phyloP scores from a whole-genome alignment of 2,113 vertebrate genomes.

The Malurus elegans region DNA sequence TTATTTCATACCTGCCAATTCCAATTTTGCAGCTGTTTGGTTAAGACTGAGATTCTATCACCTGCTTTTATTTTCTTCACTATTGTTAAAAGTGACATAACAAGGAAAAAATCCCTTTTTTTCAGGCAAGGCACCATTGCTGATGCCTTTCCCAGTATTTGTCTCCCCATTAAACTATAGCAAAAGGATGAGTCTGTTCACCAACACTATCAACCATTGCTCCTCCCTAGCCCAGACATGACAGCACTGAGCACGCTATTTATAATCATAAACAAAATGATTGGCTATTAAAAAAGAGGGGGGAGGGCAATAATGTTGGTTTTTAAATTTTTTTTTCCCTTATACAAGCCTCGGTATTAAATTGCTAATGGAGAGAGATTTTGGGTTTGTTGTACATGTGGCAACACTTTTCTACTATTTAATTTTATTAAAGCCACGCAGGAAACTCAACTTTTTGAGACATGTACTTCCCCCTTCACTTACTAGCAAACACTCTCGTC shows the following conservation, averaged over 20 bases:
- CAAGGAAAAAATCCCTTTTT: not conserved
- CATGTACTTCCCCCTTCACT: slow-evolving; percentile 61
- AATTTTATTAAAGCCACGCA: not conserved
- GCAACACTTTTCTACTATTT: not conserved
- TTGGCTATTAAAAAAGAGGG: rapidly evolving
- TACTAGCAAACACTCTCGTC: slow-evolving; percentile 94
- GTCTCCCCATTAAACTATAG: not conserved
- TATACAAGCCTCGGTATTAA: not conserved
- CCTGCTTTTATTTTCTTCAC: not conserved
- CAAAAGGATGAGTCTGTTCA: not conserved
- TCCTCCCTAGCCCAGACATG: not conserved
- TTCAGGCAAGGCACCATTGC: not conserved
- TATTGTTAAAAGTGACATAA: not conserved
- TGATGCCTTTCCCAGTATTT: not conserved
- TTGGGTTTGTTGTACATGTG: not conserved
- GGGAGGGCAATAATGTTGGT: not conserved
- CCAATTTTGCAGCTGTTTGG: not conserved
- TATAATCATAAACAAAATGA: not conserved
- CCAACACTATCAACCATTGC: too few relatives aligned
- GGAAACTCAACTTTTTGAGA: not conserved
- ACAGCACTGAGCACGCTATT: not conserved
- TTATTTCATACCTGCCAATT: not conserved
- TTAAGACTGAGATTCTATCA: not conserved
- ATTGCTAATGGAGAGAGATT: not conserved
- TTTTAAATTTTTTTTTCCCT: not conserved